phyloP scores from a whole-genome alignment of 2,113 vertebrate species.

The Rousettus leschenaultii region DNA sequence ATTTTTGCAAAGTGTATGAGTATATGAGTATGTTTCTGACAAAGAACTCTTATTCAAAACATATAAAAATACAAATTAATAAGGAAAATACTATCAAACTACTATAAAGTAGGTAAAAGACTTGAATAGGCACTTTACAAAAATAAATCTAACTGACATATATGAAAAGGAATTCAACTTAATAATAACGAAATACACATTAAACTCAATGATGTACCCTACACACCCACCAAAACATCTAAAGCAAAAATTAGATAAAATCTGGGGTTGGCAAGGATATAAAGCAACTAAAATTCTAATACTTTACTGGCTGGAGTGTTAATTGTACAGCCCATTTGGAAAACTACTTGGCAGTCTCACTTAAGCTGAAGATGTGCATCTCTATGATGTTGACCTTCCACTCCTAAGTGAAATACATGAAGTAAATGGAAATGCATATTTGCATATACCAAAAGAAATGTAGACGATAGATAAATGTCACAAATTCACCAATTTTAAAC shows the following conservation, averaged over 20 bases:
- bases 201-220: background rate
- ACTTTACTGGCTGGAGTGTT: background rate
- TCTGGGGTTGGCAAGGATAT: background rate
- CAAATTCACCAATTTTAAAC: background rate
- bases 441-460: background rate
- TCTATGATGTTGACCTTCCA: background rate
- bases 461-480: background rate
- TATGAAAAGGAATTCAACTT: background rate
- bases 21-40: background rate
- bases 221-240: background rate
- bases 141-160: background rate
- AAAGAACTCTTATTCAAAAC: background rate
- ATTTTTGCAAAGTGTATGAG: background rate
- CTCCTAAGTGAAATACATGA: background rate
- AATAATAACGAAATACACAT: background rate
- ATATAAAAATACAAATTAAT: background rate
- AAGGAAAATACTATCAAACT: background rate
- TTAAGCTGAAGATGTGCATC: background rate
- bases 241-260: background rate
- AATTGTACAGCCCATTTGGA: background rate
- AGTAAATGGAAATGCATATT: background rate
- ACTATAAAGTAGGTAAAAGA: background rate
- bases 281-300: background rate
- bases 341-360: background rate
- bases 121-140: background rate